Base-by-base conservation (phyloP, 2,113 vertebrate genomes). In the Poicephalus gulielmi region DNA sequence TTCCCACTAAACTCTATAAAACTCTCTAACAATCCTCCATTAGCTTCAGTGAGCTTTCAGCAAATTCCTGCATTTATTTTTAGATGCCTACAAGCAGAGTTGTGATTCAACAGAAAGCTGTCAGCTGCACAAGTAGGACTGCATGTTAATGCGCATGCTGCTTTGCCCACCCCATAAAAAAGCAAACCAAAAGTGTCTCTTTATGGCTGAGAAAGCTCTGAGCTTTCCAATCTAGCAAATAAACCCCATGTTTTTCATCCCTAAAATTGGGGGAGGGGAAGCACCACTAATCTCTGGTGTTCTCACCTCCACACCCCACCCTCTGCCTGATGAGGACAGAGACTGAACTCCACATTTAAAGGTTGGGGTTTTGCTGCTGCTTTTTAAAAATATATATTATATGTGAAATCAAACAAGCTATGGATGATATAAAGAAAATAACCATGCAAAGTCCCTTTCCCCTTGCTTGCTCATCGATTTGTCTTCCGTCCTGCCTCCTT, bases 61-160 rank as follows among this genome's bases (percentile, higher is more conserved):
- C 47, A 82, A 70, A 86, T 88, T 46, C 64, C 82, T 75, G 53
- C 37, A n/a, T 68, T 93, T 94, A 93, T 93, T 96, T 97, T 95
- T 86, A 94, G 85, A 50, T 59, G 76, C 85, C 43, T 70, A 39
- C 35, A 50, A 95, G 79, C 30, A 1, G 68, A 93, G 86, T 33
- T 90, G 71, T 86, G 68, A 94, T 94, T 94, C 88, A 93, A 95
- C 50, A 64, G 74, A 96, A 94, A 88, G 76, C 83, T 95, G 90
- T 92, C 90, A 92, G 82, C 94, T 92, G 84, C 3, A 0, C 70
- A 73, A 79, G 59, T 7, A 88, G 82, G 55, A 44, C 85, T 75
- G 83, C 49, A 74, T 18, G 67, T 95, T 84, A 87, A 93, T 35
- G 77, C 9, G 33, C 88, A 47, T 8, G 39, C 47, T 92, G 88